Evolutionary conservation across 2,113 vertebrate species (phyloP).

Genomic region (Alaudala cheleensis): DNA sequence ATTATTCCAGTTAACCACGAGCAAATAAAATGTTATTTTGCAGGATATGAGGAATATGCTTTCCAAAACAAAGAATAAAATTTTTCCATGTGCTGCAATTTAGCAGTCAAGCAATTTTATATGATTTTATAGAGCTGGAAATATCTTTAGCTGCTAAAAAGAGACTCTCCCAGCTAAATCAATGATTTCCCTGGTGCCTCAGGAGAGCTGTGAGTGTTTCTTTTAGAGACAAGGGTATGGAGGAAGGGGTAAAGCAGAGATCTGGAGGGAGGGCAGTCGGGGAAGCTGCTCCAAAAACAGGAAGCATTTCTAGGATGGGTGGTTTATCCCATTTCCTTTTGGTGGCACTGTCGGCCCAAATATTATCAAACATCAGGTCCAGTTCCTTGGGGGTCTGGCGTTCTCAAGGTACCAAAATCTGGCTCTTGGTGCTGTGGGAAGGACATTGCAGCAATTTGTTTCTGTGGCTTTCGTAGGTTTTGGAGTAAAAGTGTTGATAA

Average conservation of each 20-base stretch:
- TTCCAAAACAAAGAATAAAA: background rate
- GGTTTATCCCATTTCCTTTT: constrained; percentile 26
- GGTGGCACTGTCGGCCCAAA: constrained; percentile 52
- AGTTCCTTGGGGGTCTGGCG: background rate
- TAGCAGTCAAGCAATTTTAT: background rate
- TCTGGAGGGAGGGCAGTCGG: background rate
- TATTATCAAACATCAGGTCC: background rate
- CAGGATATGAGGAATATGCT: too few species aligned
- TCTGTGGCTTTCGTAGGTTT: background rate
- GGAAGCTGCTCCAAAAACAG: background rate
- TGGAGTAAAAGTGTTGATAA: background rate
- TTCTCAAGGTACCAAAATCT: background rate
- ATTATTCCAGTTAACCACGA: background rate
- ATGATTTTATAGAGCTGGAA: background rate
- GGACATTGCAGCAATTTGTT: background rate
- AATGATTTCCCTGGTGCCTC: rapidly evolving
- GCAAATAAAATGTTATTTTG: background rate
- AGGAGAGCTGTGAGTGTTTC: background rate
- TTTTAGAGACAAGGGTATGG: rapidly evolving
- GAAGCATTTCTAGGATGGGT: background rate
- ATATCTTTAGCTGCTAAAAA: background rate
- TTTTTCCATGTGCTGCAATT: background rate
- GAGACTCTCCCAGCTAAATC: rapidly evolving
- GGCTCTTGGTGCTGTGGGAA: background rate
- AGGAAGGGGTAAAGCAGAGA: background rate